phyloP scores from a whole-genome alignment of 2,113 vertebrate genomes.

The Sceloporus undulatus region DNA sequence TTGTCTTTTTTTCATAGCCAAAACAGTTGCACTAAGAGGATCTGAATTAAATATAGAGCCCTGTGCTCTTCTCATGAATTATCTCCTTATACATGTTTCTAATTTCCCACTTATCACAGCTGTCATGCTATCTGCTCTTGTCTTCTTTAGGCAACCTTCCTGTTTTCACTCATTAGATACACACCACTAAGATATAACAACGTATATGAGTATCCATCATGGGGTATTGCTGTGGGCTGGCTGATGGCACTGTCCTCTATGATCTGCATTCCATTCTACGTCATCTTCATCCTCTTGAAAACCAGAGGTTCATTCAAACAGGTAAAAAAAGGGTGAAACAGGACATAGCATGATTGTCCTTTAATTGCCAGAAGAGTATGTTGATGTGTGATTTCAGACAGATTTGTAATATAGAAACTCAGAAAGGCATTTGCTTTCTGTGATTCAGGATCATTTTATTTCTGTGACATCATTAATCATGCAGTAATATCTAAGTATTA shows the following conservation, averaged over 20 bases:
- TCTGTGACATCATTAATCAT: not conserved
- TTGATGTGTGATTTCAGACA: not conserved
- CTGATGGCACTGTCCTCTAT: slow-evolving; percentile 90
- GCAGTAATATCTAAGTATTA: not conserved
- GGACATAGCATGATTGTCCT: not conserved
- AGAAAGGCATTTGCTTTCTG: slow-evolving; percentile 5
- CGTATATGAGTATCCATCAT: slow-evolving; percentile 87
- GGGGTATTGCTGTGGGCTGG: slow-evolving; percentile 91
- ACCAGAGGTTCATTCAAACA: slow-evolving; percentile 86
- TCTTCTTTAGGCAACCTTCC: slow-evolving; percentile 84
- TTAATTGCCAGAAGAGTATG: not conserved
- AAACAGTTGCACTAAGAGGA: not conserved
- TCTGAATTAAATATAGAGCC: not conserved
- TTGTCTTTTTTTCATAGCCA: not conserved
- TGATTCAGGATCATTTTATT: not conserved
- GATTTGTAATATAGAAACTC: not conserved
- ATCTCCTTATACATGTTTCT: not conserved
- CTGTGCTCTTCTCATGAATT: not conserved
- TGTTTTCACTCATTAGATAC: slow-evolving; percentile 93
- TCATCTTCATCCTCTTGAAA: slow-evolving; percentile 82
- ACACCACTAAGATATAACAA: slow-evolving; percentile 91
- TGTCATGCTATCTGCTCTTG: not conserved
- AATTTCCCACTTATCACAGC: not conserved
- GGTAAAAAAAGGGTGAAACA: slow-evolving; percentile 73
- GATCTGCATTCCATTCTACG: slow-evolving; percentile 86